Evolutionary conservation across 2,797 vertebrate genomes (phyloP).

Genomic region (Danionella dracula): DNA sequence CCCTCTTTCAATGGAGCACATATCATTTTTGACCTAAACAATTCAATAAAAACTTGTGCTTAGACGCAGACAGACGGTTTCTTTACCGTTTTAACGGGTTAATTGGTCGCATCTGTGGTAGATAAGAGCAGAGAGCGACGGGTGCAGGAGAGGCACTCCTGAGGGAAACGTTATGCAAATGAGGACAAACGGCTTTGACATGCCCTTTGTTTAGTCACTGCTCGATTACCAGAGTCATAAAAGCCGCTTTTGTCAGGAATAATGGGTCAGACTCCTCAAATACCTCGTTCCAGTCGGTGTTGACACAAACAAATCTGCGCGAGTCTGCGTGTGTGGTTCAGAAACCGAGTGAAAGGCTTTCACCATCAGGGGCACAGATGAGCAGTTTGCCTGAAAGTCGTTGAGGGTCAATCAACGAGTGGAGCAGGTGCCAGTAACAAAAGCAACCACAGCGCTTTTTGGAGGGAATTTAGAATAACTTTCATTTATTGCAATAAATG

Average conservation of each 20-base stretch:
- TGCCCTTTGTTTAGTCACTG: slow-evolving; percentile 48
- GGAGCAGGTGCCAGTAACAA: slow-evolving; percentile 43
- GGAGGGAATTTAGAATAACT: no score
- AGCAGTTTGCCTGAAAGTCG: slow-evolving; percentile 60
- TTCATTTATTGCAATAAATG: no score
- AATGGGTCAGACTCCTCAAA: background rate
- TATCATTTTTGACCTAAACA: no score
- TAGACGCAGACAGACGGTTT: slow-evolving; percentile 57
- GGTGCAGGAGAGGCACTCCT: slow-evolving; percentile 36
- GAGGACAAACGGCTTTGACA: slow-evolving; percentile 59
- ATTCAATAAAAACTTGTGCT: no score
- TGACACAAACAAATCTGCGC: background rate
- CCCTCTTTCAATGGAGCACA: no score
- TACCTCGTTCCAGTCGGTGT: background rate
- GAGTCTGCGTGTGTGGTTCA: background rate
- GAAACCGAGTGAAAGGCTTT: slow-evolving; percentile 2
- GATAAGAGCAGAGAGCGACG: slow-evolving; percentile 49
- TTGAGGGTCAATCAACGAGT: slow-evolving; percentile 41
- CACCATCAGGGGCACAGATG: background rate
- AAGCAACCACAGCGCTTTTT: no score
- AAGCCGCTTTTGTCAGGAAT: background rate
- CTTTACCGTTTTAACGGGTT: slow-evolving; percentile 60
- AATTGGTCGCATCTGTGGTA: slow-evolving; percentile 71
- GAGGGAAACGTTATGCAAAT: slow-evolving; percentile 66
- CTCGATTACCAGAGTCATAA: background rate